A percentile compares a stretch with the other conserved stretches of the same genome.
Conservation (phyloP, 35 echinoderm and acorn worm genomes). For the Antedon bifida region DNA sequence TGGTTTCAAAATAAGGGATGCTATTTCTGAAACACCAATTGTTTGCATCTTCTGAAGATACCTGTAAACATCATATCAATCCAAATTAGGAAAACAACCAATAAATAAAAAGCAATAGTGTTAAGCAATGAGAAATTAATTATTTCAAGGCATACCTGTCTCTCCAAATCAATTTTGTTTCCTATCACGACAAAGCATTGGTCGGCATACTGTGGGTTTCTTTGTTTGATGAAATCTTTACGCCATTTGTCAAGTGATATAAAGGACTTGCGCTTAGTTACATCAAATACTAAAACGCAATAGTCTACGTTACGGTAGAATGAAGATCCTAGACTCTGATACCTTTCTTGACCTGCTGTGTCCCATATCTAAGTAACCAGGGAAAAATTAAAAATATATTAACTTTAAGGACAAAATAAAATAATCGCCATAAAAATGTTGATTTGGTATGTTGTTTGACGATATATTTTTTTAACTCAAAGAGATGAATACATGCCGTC, state of each 20-base stretch:
- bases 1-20: constrained; percentile 99
- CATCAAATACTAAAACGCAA: constrained; percentile 99
- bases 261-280: constrained; percentile 91
- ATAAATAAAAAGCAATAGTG: neutral
- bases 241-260: constrained; percentile 96
- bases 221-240: constrained; percentile 93
- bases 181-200: constrained; percentile 97
- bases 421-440: too few species aligned
- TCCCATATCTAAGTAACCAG: constrained; percentile 80
- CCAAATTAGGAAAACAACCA: neutral
- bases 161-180: constrained; percentile 99
- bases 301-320: constrained; percentile 98
- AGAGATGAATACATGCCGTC: constrained; percentile 34
- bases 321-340: constrained; percentile 91
- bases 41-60: constrained; percentile 85
- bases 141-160: constrained; percentile 74
- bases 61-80: constrained; percentile 17
- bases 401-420: too few species aligned
- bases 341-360: constrained; percentile 95
- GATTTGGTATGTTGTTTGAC: too few species aligned
- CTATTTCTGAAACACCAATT: constrained; percentile 96
- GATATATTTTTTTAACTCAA: too few species aligned
- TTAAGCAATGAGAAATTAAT: too few species aligned
- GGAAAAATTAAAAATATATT: too few species aligned
- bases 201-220: constrained; percentile 85